These are phyloP conservation scores for Dorcus hopei DNA, from an alignment of 2,888 invertebrate genomes.

Conservation along the genomic window DNA sequence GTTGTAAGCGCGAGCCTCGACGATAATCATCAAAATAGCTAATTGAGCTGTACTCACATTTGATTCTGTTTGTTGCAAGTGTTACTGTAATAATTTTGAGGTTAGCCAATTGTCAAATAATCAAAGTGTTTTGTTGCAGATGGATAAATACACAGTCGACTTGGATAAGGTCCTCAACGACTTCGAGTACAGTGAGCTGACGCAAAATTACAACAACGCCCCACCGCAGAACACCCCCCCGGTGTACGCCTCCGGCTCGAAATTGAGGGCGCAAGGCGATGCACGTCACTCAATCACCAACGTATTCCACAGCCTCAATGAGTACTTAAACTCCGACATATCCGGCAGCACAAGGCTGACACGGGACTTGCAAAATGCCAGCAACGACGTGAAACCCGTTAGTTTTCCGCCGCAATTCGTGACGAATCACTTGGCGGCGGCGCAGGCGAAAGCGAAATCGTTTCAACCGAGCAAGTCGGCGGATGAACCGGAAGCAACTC, in stretches of 20 bases:
- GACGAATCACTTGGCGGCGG: too few species aligned
- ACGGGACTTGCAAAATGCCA: too few species aligned
- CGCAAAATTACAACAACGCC: constrained; percentile 28
- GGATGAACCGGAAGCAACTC: too few species aligned
- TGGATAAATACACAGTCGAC: constrained; percentile 61
- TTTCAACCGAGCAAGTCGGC: too few species aligned
- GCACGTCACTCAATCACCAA: constrained; percentile 56
- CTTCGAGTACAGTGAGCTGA: constrained; percentile 71
- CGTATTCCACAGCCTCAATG: constrained; percentile 62
- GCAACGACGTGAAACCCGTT: too few species aligned
- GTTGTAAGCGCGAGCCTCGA: background rate
- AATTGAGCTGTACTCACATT: background rate
- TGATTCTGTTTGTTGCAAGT: background rate
- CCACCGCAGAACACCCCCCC: constrained; percentile 3
- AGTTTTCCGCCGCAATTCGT: too few species aligned
- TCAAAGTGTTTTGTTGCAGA: constrained; percentile 31
- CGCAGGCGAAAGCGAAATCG: too few species aligned
- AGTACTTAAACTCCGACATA: constrained; percentile 55
- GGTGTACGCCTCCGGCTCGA: constrained; percentile 15
- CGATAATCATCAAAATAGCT: background rate
- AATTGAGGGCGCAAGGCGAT: constrained; percentile 18
- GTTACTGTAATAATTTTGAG: constrained; percentile 9
- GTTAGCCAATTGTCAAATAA: constrained; percentile 16
- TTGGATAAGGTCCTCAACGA: constrained; percentile 82
- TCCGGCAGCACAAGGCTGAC: constrained; percentile 1